Percentiles rank a stretch among this genome's conserved stretches.
These are phyloP conservation scores for Tachina lurida DNA, from an alignment of 2,888 invertebrate genomes.

Conservation along the genomic window DNA sequence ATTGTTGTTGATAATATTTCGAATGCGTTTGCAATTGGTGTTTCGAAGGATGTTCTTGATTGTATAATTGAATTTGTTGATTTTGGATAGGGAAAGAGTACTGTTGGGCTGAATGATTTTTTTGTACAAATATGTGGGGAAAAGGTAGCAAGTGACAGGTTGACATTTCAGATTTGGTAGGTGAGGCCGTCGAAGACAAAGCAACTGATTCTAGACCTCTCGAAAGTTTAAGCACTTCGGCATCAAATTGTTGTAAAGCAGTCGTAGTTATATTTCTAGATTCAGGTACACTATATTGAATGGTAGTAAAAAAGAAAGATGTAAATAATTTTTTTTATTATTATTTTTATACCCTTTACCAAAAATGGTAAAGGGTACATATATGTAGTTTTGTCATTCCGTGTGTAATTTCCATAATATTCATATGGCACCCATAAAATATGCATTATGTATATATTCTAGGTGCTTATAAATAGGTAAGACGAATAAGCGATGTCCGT, in stretches of 20 bases:
- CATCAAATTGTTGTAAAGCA: slow-evolving; percentile 92
- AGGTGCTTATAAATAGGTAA: too few relatives aligned
- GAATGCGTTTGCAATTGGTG: slow-evolving; percentile 19
- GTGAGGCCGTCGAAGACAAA: slow-evolving; percentile 80
- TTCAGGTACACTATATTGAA: slow-evolving; percentile 84
- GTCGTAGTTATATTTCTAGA: slow-evolving; percentile 92
- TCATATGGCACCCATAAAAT: too few relatives aligned
- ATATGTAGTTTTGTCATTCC: too few relatives aligned
- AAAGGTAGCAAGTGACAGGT: slow-evolving; percentile 77
- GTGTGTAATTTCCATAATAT: too few relatives aligned
- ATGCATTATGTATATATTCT: too few relatives aligned
- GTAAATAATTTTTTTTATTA: not conserved
- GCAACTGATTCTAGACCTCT: slow-evolving; percentile 90
- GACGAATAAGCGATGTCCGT: too few relatives aligned
- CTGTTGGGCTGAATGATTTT: slow-evolving; percentile 71
- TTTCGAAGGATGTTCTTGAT: slow-evolving; percentile 18
- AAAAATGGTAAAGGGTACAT: too few relatives aligned
- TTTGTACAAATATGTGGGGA: slow-evolving; percentile 72
- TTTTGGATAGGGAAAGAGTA: slow-evolving; percentile 52
- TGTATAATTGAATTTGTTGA: slow-evolving; percentile 28
- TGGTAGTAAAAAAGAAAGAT: not conserved
- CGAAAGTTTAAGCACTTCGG: slow-evolving; percentile 93
- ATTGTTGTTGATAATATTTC: slow-evolving; percentile 40
- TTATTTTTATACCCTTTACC: too few relatives aligned
- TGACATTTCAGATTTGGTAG: slow-evolving; percentile 80